Percentiles rank a stretch among this genome's conserved stretches.
Conservation (phyloP, 2,113 vertebrate genomes). For the Diphyllodes magnificus region DNA sequence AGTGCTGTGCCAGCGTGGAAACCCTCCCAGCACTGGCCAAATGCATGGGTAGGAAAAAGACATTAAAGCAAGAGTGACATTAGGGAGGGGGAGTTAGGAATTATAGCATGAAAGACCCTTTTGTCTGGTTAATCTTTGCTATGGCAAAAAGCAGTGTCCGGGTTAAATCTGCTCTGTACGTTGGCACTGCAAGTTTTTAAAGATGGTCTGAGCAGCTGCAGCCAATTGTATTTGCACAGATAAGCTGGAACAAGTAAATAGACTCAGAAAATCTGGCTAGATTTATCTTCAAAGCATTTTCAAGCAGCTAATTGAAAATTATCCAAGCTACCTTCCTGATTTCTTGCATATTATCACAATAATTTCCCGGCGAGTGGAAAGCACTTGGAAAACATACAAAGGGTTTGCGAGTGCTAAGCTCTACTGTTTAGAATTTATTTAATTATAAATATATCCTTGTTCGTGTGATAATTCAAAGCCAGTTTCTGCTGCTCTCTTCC, state of each 20-base stretch:
- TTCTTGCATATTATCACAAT: not conserved
- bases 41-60: not conserved
- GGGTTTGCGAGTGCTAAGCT: not conserved
- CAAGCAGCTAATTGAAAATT: conserved; percentile 46
- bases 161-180: not conserved
- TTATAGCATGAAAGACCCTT: not conserved
- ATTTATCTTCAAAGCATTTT: conserved; percentile 51
- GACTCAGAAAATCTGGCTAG: conserved; percentile 7
- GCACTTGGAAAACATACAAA: conserved; percentile 11
- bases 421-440: not conserved
- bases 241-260: conserved; percentile 30
- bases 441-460: not conserved
- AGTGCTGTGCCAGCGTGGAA: not conserved
- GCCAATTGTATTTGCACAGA: conserved; percentile 13
- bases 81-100: not conserved
- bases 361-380: not conserved
- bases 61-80: not conserved
- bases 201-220: conserved; percentile 27
- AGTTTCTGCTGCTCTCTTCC: not conserved
- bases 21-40: not conserved
- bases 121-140: not conserved
- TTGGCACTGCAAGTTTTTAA: not conserved
- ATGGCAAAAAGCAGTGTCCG: not conserved
- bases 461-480: not conserved
- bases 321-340: conserved; percentile 28